Evolutionary conservation across 2,888 invertebrate species (phyloP).

Genomic region (Odontocolon sp.): DNA sequence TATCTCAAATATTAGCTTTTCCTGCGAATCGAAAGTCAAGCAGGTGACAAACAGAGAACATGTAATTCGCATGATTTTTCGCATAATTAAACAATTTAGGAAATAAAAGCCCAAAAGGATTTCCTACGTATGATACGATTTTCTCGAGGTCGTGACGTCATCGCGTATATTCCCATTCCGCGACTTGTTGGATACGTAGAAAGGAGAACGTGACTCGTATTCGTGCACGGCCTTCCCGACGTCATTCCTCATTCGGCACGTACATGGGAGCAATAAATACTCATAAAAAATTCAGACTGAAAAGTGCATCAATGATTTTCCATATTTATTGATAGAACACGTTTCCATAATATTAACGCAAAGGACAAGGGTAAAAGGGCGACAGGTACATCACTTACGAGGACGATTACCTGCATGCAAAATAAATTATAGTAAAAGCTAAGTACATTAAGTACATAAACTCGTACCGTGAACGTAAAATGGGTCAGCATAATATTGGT

Average conservation of each 20-base stretch:
- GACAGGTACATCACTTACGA: not conserved
- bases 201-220: not conserved
- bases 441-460: not conserved
- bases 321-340: not conserved
- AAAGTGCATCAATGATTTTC: not conserved
- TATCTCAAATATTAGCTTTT: no score
- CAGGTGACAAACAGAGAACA: no score
- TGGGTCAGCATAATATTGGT: constrained; percentile 11
- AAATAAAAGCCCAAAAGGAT: not conserved
- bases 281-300: not conserved
- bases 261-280: not conserved
- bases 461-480: constrained; percentile 4
- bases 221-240: not conserved
- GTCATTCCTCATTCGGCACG: not conserved
- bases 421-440: not conserved
- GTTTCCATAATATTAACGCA: not conserved
- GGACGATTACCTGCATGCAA: constrained; percentile 13
- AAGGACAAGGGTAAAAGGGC: not conserved
- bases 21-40: not conserved
- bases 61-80: not conserved
- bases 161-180: not conserved
- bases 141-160: not conserved
- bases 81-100: not conserved
- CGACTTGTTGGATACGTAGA: not conserved
- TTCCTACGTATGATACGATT: not conserved